Conservation (phyloP, 2,888 invertebrate genomes). For the Melieria picta region DNA sequence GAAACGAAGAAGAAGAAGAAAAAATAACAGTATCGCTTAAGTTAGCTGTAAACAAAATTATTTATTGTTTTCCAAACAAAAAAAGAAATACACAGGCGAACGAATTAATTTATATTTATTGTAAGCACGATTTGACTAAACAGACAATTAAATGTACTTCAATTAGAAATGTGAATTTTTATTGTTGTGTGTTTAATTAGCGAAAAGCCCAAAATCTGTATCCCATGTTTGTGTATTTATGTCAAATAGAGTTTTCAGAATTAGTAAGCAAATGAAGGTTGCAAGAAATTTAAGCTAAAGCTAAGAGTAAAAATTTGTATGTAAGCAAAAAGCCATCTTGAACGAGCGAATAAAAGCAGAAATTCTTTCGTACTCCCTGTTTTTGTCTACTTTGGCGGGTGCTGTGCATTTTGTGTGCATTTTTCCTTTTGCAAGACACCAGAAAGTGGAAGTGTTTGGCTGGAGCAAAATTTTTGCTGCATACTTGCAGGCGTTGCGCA, state of each 20-base stretch:
- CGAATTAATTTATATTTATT: constrained; percentile 36
- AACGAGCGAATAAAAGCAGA: not conserved
- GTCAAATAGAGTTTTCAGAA: not conserved
- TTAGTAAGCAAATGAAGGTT: not conserved
- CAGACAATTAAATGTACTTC: too few relatives aligned
- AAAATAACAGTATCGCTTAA: not conserved
- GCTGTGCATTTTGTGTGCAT: not conserved
- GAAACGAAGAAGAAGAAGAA: too few relatives aligned
- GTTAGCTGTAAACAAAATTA: constrained; percentile 16
- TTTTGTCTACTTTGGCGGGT: not conserved
- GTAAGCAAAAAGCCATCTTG: constrained; percentile 8
- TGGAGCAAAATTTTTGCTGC: not conserved
- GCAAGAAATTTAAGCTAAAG: not conserved
- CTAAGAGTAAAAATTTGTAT: constrained; percentile 6
- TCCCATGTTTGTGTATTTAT: not conserved
- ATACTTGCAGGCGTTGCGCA: constrained; percentile 22
- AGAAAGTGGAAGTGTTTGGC: too few relatives aligned
- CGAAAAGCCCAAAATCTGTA: not conserved
- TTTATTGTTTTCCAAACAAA: constrained; percentile 23
- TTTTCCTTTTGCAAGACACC: too few relatives aligned
- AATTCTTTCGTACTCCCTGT: not conserved
- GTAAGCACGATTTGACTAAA: constrained; percentile 10
- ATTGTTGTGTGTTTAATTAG: too few relatives aligned
- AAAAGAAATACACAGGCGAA: constrained; percentile 31
- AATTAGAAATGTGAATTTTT: too few relatives aligned